Evolutionary conservation across 2,888 invertebrate genomes (phyloP), one percentile per base, ranked within the genome.

Genomic region (Mythimna ferrago): DNA sequence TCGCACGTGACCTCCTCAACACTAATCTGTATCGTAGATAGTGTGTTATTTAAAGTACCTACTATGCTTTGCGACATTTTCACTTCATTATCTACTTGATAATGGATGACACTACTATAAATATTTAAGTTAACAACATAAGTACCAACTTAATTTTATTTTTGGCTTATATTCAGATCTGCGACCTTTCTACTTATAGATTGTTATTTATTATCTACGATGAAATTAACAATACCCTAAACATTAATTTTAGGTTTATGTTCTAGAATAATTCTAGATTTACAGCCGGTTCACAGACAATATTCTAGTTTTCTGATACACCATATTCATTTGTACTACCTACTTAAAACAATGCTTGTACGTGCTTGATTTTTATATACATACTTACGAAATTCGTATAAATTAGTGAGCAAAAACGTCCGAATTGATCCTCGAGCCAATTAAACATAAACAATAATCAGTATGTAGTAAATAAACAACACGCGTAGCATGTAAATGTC

Each of bases 401-500:
- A 66, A 66, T 62, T 71, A 48, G 61, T 68, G 38, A 62, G 54
- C 73, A 19, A 72, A 54, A 68, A 71, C 57, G 44, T 60, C 66
- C 38, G 38, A 84, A 73, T 73, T 70, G 73, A 72, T 83, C 56
- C 57, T 66, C 57, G 32, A 78, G 60, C 71, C 65, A 79, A 79
- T 85, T 69, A 85, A 72, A 76, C 74, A 84, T 84, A 72, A 79
- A 82, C 73, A 82, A 76, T 85, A 72, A 82, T 82, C 85, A 74
- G 72, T 73, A 79, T 78, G 85, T 84, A 72, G 74, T 85, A 83
- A 83, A 82, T 85, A 85, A 83, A 73, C 71, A 75, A 73, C 75
- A 67, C 73, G 73, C 66, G 75, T 72, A 77, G 85, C 83, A 85
- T 84, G 80, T 75, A 85, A 80, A 84, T 85, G 85, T 54, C 77